Base-by-base conservation (phyloP, 1,140 invertebrate genomes). In the Subanguina moxae region DNA sequence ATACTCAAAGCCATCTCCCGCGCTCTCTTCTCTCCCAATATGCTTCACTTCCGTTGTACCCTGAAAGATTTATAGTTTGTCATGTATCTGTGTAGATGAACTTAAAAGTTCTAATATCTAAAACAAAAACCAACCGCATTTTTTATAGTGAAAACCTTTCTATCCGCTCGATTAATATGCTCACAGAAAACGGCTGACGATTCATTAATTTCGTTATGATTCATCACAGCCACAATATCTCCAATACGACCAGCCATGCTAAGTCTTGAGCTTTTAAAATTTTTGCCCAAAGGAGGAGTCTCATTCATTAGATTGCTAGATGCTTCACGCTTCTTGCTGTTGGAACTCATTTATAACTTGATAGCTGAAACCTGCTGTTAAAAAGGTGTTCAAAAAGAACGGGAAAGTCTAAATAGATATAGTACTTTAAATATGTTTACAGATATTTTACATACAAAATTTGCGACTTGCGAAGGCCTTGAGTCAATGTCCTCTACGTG, bases 141-240 rank as follows among this genome's bases (percentile, higher is more conserved):
- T 13, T 19, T n/a, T 19, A 64, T 62, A 19, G 62, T 61, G 42
- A 64, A 64, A n/a, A 64, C 61, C 19, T 64, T 64, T 3, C 64
- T n/a, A 38, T 62, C 38, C 13, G 38, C 42, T 56, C 57, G n/a
- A 38, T 58, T 64, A 7, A 58, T 56, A 38, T 64, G 62, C 19
- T 48, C 62, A n/a, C 23, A 23, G n/a, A 64, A 64, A 28, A 62
- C 57, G 21, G 57, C 62, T 21, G 43, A 19, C 3, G n/a, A 21
- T 7, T 21, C 17, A 38, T 64, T 56, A 5, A 64, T 27, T 27
- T 59, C 57, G 21, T 11, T 28, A 56, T 64, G 32, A 38, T 62
- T 62, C 28, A 64, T 56, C 1, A 64, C 27, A n/a, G 62, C 62
- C 3, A 64, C 42, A 28, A 64, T 17, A 64, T 64, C 42, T 28